These are phyloP conservation scores for Beris morrisii DNA, from an alignment of 2,888 invertebrate species.

Conservation along the genomic window DNA sequence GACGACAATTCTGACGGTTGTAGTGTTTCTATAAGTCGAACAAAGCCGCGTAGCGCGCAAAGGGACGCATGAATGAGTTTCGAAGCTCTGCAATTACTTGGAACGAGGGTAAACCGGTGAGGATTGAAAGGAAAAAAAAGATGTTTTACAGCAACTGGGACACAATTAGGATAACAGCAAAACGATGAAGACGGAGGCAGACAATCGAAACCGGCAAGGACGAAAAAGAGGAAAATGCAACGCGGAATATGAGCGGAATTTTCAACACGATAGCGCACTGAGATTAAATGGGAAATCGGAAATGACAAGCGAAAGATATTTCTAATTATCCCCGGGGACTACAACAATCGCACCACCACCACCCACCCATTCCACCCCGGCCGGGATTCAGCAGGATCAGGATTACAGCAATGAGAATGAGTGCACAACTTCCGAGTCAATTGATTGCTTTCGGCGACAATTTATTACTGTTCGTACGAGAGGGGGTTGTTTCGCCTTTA, in stretches of 20 bases:
- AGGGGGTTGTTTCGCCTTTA: not conserved
- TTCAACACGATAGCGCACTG: constrained; percentile 14
- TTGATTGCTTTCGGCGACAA: constrained; percentile 31
- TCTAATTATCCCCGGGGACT: constrained; percentile 34
- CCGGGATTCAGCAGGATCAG: not conserved
- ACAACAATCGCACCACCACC: not conserved
- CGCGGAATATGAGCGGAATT: constrained; percentile 1
- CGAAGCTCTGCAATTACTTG: no score
- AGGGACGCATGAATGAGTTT: constrained; percentile 20
- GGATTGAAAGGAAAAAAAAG: no score
- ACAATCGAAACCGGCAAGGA: constrained; percentile 12
- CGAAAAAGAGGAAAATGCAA: constrained; percentile 13
- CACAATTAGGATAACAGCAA: constrained; percentile 22
- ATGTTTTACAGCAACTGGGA: constrained; percentile 20
- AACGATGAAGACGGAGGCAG: not conserved
- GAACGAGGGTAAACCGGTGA: no score
- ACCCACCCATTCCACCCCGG: not conserved
- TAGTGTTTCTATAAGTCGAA: constrained; percentile 18
- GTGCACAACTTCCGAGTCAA: constrained; percentile 20
- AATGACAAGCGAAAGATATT: constrained; percentile 37
- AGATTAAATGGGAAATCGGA: constrained; percentile 32
- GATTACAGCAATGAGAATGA: constrained; percentile 1
- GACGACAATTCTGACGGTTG: constrained; percentile 28
- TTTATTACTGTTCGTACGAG: not conserved
- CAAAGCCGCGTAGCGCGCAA: constrained; percentile 3